Conservation (phyloP, 2,113 vertebrate species). For the Neodon shergylaensis region DNA sequence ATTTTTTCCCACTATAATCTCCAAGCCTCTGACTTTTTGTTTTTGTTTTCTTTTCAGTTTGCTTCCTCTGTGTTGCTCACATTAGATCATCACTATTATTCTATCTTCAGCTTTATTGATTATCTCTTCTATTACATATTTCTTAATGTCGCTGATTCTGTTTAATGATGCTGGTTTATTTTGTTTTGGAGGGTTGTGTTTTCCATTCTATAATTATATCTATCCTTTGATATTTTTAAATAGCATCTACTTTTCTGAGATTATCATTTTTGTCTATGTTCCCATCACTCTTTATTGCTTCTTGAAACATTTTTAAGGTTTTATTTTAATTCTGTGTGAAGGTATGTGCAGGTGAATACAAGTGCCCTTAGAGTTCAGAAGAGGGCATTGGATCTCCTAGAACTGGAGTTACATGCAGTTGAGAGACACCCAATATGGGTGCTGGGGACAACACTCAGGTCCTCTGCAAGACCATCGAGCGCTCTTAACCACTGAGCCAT, state of each 20-base stretch:
- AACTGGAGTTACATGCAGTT: not conserved
- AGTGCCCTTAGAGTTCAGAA: not conserved
- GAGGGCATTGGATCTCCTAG: not conserved
- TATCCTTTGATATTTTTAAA: not conserved
- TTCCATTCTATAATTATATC: slow-evolving; percentile 36
- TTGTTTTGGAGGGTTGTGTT: not conserved
- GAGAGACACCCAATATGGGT: not conserved
- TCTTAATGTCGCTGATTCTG: not conserved
- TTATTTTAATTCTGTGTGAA: not conserved
- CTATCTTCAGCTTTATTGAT: not conserved
- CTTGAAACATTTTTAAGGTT: not conserved
- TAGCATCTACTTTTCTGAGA: not conserved
- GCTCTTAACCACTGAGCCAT: not conserved
- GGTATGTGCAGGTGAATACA: not conserved
- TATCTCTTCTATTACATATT: not conserved
- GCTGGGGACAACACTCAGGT: not conserved
- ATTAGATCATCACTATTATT: not conserved
- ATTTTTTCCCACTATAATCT: not conserved
- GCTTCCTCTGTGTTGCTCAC: not conserved
- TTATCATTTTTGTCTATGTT: not conserved
- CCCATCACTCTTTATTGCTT: not conserved
- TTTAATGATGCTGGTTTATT: not conserved
- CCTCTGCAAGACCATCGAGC: not conserved
- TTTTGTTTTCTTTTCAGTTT: not conserved
- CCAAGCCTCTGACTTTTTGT: not conserved